phyloP scores from a whole-genome alignment of 2,797 vertebrate species.

The Salarias fasciatus region DNA sequence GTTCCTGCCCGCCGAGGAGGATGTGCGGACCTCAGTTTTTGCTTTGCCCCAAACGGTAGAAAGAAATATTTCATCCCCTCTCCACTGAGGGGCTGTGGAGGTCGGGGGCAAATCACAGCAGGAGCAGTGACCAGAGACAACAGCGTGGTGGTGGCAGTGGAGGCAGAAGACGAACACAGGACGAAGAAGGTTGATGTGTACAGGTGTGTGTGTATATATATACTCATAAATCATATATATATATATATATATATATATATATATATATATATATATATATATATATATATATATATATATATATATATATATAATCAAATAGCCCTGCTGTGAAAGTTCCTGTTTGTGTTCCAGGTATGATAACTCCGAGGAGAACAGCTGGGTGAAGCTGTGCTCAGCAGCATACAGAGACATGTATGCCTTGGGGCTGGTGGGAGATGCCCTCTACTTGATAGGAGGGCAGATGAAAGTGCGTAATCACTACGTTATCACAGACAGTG shows the following conservation, averaged over 20 bases:
- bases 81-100: conserved; percentile 82
- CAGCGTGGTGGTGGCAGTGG: conserved; percentile 85
- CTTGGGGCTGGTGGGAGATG: conserved; percentile 75
- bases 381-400: conserved; percentile 85
- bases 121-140: conserved; percentile 88
- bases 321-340: neutral
- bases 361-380: conserved; percentile 81
- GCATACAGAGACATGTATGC: conserved; percentile 89
- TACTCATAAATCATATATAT: neutral
- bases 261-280: conserved; percentile 71
- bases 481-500: conserved; percentile 86
- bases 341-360: conserved; percentile 82
- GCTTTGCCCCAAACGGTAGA: conserved; percentile 79
- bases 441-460: conserved; percentile 88
- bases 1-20: conserved; percentile 84
- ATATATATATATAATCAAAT: neutral
- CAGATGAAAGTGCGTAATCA: conserved; percentile 89
- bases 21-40: conserved; percentile 88
- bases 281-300: neutral
- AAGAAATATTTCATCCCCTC: conserved; percentile 89
- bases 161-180: conserved; percentile 84
- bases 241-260: conserved; percentile 69
- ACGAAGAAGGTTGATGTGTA: conserved; percentile 86
- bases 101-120: conserved; percentile 81
- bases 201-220: conserved; percentile 78